These are phyloP conservation scores for Acanthurus leucopareius DNA, from an alignment of 2,797 vertebrate species.

Conservation along the genomic window DNA sequence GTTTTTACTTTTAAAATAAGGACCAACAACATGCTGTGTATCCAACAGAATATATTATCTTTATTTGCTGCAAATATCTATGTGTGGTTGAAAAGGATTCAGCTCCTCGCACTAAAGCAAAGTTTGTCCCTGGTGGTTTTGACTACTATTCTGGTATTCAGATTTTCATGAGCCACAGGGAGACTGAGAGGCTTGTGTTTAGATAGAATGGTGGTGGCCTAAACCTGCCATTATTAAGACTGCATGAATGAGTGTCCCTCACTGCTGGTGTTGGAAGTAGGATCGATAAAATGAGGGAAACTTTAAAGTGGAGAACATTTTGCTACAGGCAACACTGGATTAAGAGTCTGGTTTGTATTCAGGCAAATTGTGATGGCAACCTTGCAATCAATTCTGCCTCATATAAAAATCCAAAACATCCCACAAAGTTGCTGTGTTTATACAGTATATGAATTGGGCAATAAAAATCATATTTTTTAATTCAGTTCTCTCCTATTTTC, in stretches of 20 bases:
- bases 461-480: neutral
- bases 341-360: conserved; percentile 48
- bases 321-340: conserved; percentile 63
- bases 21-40: neutral
- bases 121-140: neutral
- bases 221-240: conserved; percentile 41
- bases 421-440: conserved; percentile 23
- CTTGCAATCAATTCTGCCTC: conserved; percentile 45
- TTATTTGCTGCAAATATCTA: conserved; percentile 12
- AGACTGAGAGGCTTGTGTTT: conserved; percentile 6
- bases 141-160: neutral
- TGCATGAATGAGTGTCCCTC: conserved; percentile 46
- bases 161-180: neutral
- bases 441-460: conserved; percentile 1
- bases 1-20: conserved; percentile 5
- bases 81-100: neutral
- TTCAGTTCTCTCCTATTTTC: neutral
- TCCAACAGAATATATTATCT: neutral
- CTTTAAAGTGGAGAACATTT: conserved; percentile 60
- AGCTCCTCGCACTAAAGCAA: neutral
- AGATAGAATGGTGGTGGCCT: conserved; percentile 11
- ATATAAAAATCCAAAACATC: conserved; percentile 34
- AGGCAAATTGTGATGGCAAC: neutral
- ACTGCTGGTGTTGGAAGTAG: conserved; percentile 10
- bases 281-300: conserved; percentile 54